A percentile compares a stretch with the other conserved stretches of the same genome.
phyloP scores from a whole-genome alignment of 2,888 invertebrate species.

The Rhingia rostrata region DNA sequence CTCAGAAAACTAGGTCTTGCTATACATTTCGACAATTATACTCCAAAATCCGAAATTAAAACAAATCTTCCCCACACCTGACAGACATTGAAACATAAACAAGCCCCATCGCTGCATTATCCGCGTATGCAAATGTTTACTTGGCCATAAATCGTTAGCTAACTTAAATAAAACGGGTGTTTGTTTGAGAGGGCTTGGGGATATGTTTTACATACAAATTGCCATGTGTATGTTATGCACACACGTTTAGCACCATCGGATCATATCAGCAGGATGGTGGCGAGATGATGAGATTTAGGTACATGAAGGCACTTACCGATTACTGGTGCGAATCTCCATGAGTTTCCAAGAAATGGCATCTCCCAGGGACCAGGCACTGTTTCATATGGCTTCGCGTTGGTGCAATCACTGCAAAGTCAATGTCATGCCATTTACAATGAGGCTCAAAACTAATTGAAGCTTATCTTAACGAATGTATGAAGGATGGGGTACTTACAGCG shows the following conservation, averaged over 20 bases:
- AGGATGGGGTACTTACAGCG: slow-evolving; percentile 45
- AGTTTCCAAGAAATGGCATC: slow-evolving; percentile 89
- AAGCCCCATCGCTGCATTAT: not conserved
- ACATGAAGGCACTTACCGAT: slow-evolving; percentile 84
- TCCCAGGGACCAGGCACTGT: slow-evolving; percentile 90
- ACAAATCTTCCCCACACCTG: not conserved
- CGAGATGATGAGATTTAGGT: no score
- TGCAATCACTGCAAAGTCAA: slow-evolving; percentile 61
- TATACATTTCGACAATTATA: not conserved
- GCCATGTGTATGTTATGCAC: not conserved
- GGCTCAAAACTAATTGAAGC: slow-evolving; percentile 31
- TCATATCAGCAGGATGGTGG: not conserved
- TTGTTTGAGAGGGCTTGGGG: no score
- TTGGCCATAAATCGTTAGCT: slow-evolving; percentile 11
- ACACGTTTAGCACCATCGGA: not conserved
- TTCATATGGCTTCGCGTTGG: slow-evolving; percentile 84
- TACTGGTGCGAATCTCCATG: slow-evolving; percentile 90
- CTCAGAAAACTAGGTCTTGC: not conserved
- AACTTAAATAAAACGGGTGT: slow-evolving; percentile 1
- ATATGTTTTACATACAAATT: slow-evolving; percentile 8
- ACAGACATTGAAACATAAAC: slow-evolving; percentile 8
- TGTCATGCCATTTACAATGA: slow-evolving; percentile 43
- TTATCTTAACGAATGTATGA: not conserved
- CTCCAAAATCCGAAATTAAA: no score
- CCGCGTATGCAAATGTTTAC: slow-evolving; percentile 17